Evolutionary conservation across 2,113 vertebrate species (phyloP).

Genomic region (Osmerus eperlanus): DNA sequence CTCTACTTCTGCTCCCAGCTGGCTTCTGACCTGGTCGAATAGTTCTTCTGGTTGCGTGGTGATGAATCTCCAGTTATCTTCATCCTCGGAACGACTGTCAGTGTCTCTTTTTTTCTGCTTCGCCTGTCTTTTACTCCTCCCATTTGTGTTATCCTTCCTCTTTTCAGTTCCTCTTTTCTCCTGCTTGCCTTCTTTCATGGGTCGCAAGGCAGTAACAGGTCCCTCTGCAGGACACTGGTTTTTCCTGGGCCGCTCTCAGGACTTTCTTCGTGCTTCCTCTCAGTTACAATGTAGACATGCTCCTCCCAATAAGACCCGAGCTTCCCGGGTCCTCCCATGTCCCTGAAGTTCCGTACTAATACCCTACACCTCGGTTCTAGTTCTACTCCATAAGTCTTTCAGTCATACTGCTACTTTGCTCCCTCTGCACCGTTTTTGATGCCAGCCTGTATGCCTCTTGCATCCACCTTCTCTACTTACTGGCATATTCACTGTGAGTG

Average conservation of each 20-base stretch:
- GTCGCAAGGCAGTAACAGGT: background rate
- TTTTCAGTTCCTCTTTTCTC: background rate
- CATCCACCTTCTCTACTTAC: constrained; percentile 14
- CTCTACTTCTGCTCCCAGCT: background rate
- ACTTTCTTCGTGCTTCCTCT: constrained; percentile 3
- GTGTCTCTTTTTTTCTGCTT: background rate
- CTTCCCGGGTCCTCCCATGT: constrained; percentile 24
- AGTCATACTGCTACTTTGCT: background rate
- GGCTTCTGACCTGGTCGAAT: background rate
- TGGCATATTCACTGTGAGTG: constrained; percentile 6
- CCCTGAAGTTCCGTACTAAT: constrained; percentile 6
- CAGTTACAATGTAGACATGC: background rate
- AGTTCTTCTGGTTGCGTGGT: background rate
- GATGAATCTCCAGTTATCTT: constrained; percentile 5
- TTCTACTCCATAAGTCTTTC: background rate
- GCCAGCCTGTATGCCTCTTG: constrained; percentile 6
- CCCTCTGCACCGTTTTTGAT: background rate
- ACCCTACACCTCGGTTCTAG: background rate
- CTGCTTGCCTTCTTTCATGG: background rate
- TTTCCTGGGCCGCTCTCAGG: constrained; percentile 6
- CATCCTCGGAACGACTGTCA: background rate
- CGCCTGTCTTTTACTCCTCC: background rate
- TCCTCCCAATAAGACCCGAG: constrained; percentile 31
- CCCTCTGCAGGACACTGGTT: constrained; percentile 3
- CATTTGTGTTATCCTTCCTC: background rate